These are phyloP conservation scores for Apodemia mormo DNA, from an alignment of 2,888 invertebrate genomes.

Conservation along the genomic window DNA sequence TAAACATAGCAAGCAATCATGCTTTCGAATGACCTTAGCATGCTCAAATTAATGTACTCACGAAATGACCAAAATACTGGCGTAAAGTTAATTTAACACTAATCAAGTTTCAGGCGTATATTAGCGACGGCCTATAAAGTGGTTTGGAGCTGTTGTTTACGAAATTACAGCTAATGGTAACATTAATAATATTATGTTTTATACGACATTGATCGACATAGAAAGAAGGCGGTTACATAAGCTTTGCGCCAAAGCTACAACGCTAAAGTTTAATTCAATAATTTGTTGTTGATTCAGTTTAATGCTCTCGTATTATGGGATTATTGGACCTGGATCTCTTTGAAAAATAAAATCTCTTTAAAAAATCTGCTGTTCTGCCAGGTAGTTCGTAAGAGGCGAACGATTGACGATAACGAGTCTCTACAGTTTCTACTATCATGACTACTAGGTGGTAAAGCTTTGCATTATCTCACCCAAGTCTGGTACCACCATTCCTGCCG, in stretches of 20 bases:
- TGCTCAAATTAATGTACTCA: slow-evolving; percentile 13
- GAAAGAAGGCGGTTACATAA: not conserved
- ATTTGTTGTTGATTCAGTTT: not conserved
- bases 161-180: slow-evolving; percentile 3
- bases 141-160: not conserved
- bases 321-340: too few relatives aligned
- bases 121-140: not conserved
- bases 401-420: too few relatives aligned
- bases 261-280: not conserved
- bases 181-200: not conserved
- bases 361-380: too few relatives aligned
- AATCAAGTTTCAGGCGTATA: slow-evolving; percentile 53
- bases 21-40: not conserved
- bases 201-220: not conserved
- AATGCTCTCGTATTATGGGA: too few relatives aligned
- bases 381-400: too few relatives aligned
- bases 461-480: too few relatives aligned
- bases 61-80: not conserved
- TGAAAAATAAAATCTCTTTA: too few relatives aligned
- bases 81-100: slow-evolving; percentile 44
- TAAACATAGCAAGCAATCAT: not conserved
- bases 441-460: too few relatives aligned
- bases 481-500: too few relatives aligned
- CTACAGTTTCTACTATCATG: too few relatives aligned
- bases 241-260: not conserved